Evolutionary conservation across 2,797 vertebrate genomes (phyloP), one percentile per base, ranked within the genome.

Genomic region (Natrix natrix): DNA sequence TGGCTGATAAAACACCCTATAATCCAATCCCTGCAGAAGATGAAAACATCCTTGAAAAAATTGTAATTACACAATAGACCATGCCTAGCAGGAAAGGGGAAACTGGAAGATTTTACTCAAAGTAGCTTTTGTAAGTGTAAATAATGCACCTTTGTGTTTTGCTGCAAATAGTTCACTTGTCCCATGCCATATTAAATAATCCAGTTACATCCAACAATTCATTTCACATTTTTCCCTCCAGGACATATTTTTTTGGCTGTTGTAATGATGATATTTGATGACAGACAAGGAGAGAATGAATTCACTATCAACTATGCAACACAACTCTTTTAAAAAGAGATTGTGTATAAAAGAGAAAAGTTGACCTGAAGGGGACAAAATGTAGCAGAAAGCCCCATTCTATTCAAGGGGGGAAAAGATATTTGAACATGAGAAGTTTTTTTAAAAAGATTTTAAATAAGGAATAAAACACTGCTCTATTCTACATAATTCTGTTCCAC

Each of bases 91-190:
- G 60, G 43, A 69, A 24, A 43, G 5, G 52, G 83, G 61, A 10
- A 93, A 92, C 91, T 86, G 0, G 7, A 94, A 90, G 78, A 87
- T 63, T 69, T 91, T 86, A 83, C 87, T 95, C 89, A 92, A 95
- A 94, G 86, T n/a, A 54, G 26, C 66, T 60, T 94, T 93, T 94
- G 89, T 94, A 87, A 83, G 52, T 0, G 0, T 89, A 92, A 94
- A 94, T 92, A 94, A 94, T 66, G 91, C 37, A 16, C 16, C 86
- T 93, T 92, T 94, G 48, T 94, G 5, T 87, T 88, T 0, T 0
- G 1, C 14, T 3, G 89, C 55, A 74, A 92, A n/a, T 90, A 60
- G 90, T 83, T 66, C 66, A 26, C 12, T 88, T 87, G 91, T 91
- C 78, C 90, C 3, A 52, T 74, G 87, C 90, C 3, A 52, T 74